Evolutionary conservation across 2,113 vertebrate species (phyloP).

Genomic region (Solea solea): DNA sequence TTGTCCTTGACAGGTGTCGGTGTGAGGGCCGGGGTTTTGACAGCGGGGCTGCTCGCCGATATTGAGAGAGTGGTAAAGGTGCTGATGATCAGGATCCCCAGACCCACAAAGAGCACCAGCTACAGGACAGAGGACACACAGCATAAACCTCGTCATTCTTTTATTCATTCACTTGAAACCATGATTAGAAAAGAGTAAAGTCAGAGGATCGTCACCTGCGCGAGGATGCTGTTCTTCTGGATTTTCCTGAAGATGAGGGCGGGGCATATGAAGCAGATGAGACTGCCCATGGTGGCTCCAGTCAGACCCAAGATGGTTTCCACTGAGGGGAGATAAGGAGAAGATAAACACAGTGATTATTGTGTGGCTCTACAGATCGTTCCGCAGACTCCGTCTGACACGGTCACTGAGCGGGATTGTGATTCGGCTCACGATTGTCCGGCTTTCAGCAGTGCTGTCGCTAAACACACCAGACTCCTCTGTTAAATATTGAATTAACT

Average conservation of each 20-base stretch:
- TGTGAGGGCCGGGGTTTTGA: slow-evolving; percentile 58
- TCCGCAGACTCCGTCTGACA: too few relatives aligned
- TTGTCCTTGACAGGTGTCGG: slow-evolving; percentile 57
- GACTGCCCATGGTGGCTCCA: slow-evolving; percentile 97
- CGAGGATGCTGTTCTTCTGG: slow-evolving; percentile 88
- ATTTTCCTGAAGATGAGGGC: slow-evolving; percentile 96
- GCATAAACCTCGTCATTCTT: background rate
- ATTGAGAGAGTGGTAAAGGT: slow-evolving; percentile 92
- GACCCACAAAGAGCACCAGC: slow-evolving; percentile 93
- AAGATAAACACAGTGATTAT: slow-evolving; percentile 16
- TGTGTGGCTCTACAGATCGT: background rate
- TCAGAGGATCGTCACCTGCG: slow-evolving; percentile 85
- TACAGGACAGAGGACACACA: slow-evolving; percentile 52
- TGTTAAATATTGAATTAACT: too few relatives aligned
- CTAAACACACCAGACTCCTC: too few relatives aligned
- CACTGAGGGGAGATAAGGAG: slow-evolving; percentile 80
- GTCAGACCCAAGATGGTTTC: slow-evolving; percentile 97
- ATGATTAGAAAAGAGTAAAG: background rate
- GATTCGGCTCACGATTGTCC: background rate
- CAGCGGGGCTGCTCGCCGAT: slow-evolving; percentile 63
- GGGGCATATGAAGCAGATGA: slow-evolving; percentile 98
- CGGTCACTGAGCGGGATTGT: background rate
- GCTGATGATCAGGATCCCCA: slow-evolving; percentile 93
- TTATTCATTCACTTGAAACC: background rate
- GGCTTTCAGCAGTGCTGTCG: too few relatives aligned